Percentiles rank a stretch among this genome's conserved stretches.
Evolutionary conservation across 2,888 invertebrate genomes (phyloP).

Genomic region (Microplitis deprimator): DNA sequence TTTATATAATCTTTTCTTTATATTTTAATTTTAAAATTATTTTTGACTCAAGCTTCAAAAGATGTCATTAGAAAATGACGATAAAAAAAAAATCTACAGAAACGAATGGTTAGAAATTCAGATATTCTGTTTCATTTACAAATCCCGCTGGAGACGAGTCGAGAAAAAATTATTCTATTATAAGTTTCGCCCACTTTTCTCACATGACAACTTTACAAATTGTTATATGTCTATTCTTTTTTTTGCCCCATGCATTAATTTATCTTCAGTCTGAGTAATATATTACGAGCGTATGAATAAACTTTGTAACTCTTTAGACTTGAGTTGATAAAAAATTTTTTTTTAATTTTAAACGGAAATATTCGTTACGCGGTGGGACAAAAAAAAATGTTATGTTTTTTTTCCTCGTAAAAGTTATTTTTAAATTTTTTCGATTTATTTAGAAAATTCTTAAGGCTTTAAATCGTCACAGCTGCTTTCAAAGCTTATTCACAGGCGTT

Average conservation of each 20-base stretch:
- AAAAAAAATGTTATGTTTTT: no score
- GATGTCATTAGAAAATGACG: no score
- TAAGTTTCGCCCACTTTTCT: conserved; percentile 58
- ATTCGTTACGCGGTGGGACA: no score
- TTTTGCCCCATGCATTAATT: conserved; percentile 10
- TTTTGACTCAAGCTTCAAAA: background rate
- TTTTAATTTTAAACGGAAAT: no score
- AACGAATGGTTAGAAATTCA: no score
- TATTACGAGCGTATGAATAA: no score
- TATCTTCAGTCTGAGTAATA: no score
- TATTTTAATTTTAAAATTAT: conserved; percentile 16
- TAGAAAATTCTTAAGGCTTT: conserved; percentile 11
- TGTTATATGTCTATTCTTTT: conserved; percentile 31
- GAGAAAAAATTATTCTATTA: conserved; percentile 63
- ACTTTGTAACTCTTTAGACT: no score
- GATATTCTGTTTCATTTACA: conserved; percentile 33
- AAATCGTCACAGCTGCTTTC: conserved; percentile 8
- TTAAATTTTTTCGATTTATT: background rate
- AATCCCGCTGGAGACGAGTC: conserved; percentile 56
- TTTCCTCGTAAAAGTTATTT: background rate
- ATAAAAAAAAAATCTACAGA: no score
- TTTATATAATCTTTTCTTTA: conserved; percentile 27
- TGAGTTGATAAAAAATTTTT: no score
- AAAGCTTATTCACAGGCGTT: conserved; percentile 10
- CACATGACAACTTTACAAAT: conserved; percentile 53